phyloP scores from a whole-genome alignment of 2,888 invertebrate genomes.

The Cephus pulcher region DNA sequence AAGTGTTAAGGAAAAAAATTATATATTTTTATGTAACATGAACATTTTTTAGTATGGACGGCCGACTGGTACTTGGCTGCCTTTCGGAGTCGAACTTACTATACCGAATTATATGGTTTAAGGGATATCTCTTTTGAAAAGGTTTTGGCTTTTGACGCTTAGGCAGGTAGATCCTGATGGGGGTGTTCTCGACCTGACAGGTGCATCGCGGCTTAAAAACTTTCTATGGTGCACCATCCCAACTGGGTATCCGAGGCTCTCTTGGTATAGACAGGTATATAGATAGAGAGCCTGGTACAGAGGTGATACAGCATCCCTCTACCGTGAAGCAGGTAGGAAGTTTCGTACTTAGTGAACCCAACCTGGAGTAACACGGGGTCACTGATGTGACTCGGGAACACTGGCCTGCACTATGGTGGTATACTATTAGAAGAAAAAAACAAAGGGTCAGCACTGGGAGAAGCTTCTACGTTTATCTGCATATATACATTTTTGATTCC shows the following conservation, averaged over 20 bases:
- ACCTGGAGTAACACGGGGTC: background rate
- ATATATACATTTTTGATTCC: too few species aligned
- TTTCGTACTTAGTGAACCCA: background rate
- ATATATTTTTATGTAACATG: too few species aligned
- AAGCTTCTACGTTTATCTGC: too few species aligned
- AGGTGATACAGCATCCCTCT: background rate
- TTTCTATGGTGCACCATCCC: slow-evolving; percentile 8
- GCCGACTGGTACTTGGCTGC: background rate
- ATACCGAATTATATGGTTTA: slow-evolving; percentile 34
- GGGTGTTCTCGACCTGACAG: slow-evolving; percentile 54
- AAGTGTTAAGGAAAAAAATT: too few species aligned
- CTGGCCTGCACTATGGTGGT: background rate
- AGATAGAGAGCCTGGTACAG: background rate
- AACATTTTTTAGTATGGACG: too few species aligned
- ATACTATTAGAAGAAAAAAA: too few species aligned
- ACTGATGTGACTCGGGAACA: background rate
- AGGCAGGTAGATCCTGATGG: slow-evolving; percentile 49
- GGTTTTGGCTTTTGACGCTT: slow-evolving; percentile 50
- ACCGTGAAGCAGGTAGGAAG: slow-evolving; percentile 2
- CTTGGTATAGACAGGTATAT: too few species aligned
- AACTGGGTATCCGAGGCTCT: background rate
- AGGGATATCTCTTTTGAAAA: slow-evolving; percentile 38
- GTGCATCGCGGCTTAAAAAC: slow-evolving; percentile 45
- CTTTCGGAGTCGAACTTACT: slow-evolving; percentile 25
- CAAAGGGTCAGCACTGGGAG: too few species aligned